Conservation (phyloP, 1,140 invertebrate genomes). For the Sitodiplosis mosellana region DNA sequence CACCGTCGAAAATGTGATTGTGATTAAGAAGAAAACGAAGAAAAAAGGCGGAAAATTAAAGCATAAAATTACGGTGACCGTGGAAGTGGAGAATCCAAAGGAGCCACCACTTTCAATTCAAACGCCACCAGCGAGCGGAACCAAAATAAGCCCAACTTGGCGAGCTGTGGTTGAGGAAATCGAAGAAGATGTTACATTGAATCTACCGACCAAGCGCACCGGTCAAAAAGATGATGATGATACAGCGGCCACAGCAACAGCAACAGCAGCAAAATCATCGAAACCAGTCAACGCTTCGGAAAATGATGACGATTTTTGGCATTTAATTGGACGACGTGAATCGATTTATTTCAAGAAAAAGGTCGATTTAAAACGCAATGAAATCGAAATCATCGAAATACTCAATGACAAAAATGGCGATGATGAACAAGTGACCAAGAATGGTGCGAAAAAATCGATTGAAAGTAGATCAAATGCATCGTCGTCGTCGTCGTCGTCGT, state of each 20-base stretch:
- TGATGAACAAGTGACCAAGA: not conserved
- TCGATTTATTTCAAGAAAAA: constrained; percentile 13
- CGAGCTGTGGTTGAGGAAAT: constrained; percentile 18
- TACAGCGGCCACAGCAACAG: too few relatives aligned
- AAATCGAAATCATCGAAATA: not conserved
- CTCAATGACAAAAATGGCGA: not conserved
- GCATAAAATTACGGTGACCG: constrained; percentile 19
- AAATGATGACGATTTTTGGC: constrained; percentile 24
- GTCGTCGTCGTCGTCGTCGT: too few relatives aligned
- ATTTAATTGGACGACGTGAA: constrained; percentile 18
- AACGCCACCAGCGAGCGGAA: not conserved
- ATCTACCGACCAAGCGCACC: constrained; percentile 20
- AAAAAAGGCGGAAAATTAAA: constrained; percentile 16
- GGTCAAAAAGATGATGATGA: not conserved
- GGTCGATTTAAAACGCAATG: not conserved
- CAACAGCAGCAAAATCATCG: not conserved
- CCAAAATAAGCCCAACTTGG: constrained; percentile 13
- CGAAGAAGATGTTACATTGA: constrained; percentile 19
- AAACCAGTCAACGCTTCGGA: constrained; percentile 4
- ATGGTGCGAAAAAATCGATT: not conserved
- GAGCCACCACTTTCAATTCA: not conserved
- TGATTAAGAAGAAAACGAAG: constrained; percentile 8
- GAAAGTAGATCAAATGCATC: not conserved
- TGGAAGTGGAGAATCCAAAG: constrained; percentile 14
- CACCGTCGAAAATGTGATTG: constrained; percentile 5